These are phyloP conservation scores for Lordiphosa collinella DNA, from an alignment of 1,140 invertebrate genomes.

Conservation along the genomic window DNA sequence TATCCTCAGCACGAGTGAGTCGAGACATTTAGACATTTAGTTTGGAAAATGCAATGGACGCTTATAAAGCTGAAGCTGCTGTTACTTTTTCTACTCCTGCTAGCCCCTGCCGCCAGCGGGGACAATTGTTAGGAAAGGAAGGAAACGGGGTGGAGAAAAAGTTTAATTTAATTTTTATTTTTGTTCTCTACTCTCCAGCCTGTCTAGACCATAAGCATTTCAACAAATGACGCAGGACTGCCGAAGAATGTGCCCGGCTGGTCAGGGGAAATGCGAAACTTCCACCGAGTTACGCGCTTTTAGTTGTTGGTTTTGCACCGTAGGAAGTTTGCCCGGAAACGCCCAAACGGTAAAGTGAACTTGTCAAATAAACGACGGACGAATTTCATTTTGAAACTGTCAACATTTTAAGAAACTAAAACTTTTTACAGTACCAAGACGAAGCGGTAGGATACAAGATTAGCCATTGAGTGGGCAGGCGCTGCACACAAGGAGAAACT, in stretches of 20 bases:
- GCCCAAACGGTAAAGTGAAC: slow-evolving; percentile 4
- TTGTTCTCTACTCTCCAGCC: background rate
- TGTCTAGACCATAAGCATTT: slow-evolving; percentile 14
- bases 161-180: slow-evolving; percentile 2
- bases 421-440: background rate
- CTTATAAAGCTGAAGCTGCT: slow-evolving; percentile 13
- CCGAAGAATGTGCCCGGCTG: slow-evolving; percentile 1
- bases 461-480: slow-evolving; percentile 24
- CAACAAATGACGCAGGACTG: slow-evolving; percentile 2
- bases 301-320: slow-evolving; percentile 16
- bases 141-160: slow-evolving; percentile 2
- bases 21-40: slow-evolving; percentile 30
- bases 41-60: slow-evolving; percentile 7
- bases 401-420: slow-evolving; percentile 14
- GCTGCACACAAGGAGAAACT: slow-evolving; percentile 2
- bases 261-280: background rate
- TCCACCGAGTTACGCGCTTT: slow-evolving; percentile 1
- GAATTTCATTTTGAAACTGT: too few species aligned
- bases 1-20: slow-evolving; percentile 35
- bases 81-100: background rate
- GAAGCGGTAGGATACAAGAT: slow-evolving; percentile 6
- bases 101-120: background rate
- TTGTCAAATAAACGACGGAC: background rate
- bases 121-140: slow-evolving; percentile 5
- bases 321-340: slow-evolving; percentile 42